These are phyloP conservation scores for Geotrupes spiniger DNA, from an alignment of 2,888 invertebrate species.

Conservation along the genomic window DNA sequence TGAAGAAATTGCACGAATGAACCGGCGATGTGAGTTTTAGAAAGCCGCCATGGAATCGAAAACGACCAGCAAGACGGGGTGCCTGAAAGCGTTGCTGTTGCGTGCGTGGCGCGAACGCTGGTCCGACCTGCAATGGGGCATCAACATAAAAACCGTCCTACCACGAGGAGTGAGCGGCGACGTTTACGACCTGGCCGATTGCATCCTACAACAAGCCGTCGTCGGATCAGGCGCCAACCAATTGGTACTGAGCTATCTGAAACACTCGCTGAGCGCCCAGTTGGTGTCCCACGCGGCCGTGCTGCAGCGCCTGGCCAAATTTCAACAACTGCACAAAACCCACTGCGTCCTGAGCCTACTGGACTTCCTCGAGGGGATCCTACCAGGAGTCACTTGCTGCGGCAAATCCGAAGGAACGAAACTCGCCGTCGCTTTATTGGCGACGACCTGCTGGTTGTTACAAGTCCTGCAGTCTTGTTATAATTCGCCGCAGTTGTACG, in stretches of 20 bases:
- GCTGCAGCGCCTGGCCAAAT: conserved; percentile 82
- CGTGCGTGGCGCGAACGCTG: conserved; percentile 94
- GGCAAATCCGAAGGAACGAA: conserved; percentile 87
- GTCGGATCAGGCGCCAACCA: conserved; percentile 92
- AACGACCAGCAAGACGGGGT: conserved; percentile 80
- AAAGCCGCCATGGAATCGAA: conserved; percentile 66
- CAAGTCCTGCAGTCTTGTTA: conserved; percentile 63
- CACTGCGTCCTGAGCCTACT: conserved; percentile 84
- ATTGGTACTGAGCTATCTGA: conserved; percentile 86
- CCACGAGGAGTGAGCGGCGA: conserved; percentile 91
- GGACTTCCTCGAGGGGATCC: conserved; percentile 75
- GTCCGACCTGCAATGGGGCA: conserved; percentile 95
- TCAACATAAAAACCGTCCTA: conserved; percentile 88
- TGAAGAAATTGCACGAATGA: too few species aligned
- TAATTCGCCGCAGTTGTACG: conserved; percentile 51
- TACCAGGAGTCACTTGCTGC: conserved; percentile 62
- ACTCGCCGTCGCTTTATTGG: conserved; percentile 78
- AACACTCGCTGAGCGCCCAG: conserved; percentile 87
- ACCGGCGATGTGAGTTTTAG: too few species aligned
- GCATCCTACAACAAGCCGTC: conserved; percentile 89
- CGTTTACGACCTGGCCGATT: conserved; percentile 89
- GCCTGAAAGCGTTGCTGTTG: conserved; percentile 73
- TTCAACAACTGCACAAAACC: conserved; percentile 76
- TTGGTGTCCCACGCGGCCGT: conserved; percentile 90
- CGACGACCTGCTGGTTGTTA: conserved; percentile 77